Conservation (phyloP, 1,140 invertebrate genomes). For the Scaptomyza graminum region DNA sequence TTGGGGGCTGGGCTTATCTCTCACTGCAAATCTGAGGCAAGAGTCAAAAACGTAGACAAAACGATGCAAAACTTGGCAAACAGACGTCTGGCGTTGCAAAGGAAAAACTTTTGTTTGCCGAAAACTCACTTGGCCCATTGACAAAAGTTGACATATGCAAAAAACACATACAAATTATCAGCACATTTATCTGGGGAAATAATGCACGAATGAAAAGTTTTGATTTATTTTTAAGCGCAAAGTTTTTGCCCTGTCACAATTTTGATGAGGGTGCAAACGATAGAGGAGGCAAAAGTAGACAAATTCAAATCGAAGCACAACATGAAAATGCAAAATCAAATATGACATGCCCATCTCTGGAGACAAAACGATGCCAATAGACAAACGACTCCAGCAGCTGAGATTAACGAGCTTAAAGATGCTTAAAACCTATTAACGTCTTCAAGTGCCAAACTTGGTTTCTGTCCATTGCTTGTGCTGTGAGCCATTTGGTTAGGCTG, state of each 20-base stretch:
- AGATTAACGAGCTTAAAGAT: conserved; percentile 41
- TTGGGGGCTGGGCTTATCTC: no score
- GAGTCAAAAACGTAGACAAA: conserved; percentile 40
- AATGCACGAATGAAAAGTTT: conserved; percentile 58
- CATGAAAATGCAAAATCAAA: conserved; percentile 48
- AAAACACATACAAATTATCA: conserved; percentile 56
- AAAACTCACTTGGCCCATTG: conserved; percentile 49
- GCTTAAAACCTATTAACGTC: conserved; percentile 40
- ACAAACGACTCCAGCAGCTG: conserved; percentile 5
- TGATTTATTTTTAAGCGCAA: conserved; percentile 59
- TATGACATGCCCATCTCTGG: conserved; percentile 29
- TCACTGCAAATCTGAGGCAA: conserved; percentile 30
- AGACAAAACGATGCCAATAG: conserved; percentile 47
- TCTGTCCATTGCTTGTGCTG: neutral
- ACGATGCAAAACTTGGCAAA: conserved; percentile 49
- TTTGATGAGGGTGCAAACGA: conserved; percentile 47
- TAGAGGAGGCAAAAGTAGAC: conserved; percentile 9
- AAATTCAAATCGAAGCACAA: conserved; percentile 33
- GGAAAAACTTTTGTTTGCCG: conserved; percentile 34
- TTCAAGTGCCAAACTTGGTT: conserved; percentile 9
- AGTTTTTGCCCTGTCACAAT: conserved; percentile 52
- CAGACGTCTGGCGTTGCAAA: conserved; percentile 41
- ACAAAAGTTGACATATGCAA: conserved; percentile 61
- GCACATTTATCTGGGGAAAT: conserved; percentile 59
- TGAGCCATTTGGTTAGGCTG: neutral